Conservation (phyloP, 1,140 invertebrate species). For the Bombus cullumanus region DNA sequence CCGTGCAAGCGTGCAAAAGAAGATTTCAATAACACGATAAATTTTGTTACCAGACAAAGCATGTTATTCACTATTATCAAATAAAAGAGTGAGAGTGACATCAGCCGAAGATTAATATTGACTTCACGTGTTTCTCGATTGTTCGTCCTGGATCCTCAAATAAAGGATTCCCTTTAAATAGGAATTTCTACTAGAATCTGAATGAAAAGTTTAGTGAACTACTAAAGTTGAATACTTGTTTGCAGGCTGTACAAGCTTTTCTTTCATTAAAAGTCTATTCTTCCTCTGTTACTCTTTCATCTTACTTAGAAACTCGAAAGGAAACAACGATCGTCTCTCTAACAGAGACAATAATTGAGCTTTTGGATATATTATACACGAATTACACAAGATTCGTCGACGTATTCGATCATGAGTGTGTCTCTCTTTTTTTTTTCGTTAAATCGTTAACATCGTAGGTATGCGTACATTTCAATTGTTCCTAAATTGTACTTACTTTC, state of each 20-base stretch:
- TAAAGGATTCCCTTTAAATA: neutral
- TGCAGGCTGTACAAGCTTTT: slow-evolving; percentile 2
- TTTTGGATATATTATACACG: slow-evolving; percentile 3
- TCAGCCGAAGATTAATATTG: slow-evolving; percentile 25
- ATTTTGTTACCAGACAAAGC: too few species aligned
- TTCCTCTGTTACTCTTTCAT: neutral
- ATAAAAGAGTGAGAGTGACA: neutral
- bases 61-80: too few species aligned
- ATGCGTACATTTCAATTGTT: slow-evolving; percentile 23
- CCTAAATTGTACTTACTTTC: slow-evolving; percentile 53
- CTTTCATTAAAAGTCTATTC: neutral
- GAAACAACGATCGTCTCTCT: slow-evolving; percentile 12
- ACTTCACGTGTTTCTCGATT: slow-evolving; percentile 8
- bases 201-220: neutral
- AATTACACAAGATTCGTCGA: slow-evolving; percentile 22
- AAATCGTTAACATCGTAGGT: neutral
- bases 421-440: neutral
- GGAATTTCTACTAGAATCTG: neutral
- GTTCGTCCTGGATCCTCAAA: neutral
- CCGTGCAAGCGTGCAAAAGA: neutral
- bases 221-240: slow-evolving; percentile 11
- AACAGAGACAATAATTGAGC: slow-evolving; percentile 14
- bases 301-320: slow-evolving; percentile 1
- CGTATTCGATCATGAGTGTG: neutral
- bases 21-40: neutral